Percentiles rank a stretch among this genome's conserved stretches.
phyloP scores from a whole-genome alignment of 2,113 vertebrate species.

The Parus major region DNA sequence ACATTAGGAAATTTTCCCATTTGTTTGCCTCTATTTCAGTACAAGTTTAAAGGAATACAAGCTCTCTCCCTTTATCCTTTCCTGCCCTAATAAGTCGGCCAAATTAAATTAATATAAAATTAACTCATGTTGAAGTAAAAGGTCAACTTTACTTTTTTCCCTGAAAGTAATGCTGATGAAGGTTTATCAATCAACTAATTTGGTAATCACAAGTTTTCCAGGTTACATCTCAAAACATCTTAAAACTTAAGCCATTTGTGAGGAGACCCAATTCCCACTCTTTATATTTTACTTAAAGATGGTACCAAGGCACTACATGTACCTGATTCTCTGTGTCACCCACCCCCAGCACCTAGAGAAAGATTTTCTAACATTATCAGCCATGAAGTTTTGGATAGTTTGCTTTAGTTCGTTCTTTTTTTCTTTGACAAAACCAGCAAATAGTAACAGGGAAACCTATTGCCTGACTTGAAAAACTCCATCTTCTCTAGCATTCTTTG shows the following conservation, averaged over 20 bases:
- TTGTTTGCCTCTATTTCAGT: conserved; percentile 16
- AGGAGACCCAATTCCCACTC: not conserved
- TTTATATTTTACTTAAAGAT: not conserved
- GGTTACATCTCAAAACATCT: not conserved
- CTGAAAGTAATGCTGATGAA: conserved; percentile 56
- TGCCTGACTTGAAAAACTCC: not conserved
- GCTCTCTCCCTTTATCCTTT: not conserved
- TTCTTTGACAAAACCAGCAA: not conserved
- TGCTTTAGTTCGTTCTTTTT: not conserved
- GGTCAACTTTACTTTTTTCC: conserved; percentile 57
- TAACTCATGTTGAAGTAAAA: conserved; percentile 54
- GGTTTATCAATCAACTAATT: conserved; percentile 75
- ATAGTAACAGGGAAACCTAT: not conserved
- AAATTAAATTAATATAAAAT: conserved; percentile 71
- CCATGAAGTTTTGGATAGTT: not conserved
- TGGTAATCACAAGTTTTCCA: conserved; percentile 62
- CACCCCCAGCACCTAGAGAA: not conserved
- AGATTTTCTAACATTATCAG: not conserved
- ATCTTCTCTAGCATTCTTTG: not conserved
- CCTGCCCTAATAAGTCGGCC: conserved; percentile 28
- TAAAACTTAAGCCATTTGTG: not conserved
- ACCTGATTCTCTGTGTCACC: not conserved
- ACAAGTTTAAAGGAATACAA: conserved; percentile 45
- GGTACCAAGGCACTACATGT: not conserved
- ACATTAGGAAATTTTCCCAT: not conserved